Base-by-base conservation (phyloP, 2,113 vertebrate species). In the Heterotis niloticus region DNA sequence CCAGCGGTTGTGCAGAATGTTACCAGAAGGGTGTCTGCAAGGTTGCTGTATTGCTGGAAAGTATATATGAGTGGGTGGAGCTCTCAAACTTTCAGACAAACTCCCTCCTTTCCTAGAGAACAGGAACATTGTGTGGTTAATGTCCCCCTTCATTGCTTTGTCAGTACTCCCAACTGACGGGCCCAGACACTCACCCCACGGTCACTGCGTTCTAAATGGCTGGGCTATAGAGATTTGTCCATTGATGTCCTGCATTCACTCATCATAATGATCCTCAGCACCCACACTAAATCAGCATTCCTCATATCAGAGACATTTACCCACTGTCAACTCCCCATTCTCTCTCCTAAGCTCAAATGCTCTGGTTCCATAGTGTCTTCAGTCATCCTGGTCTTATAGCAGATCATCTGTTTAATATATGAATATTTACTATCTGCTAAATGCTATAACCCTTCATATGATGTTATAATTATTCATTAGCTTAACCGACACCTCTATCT, bases 121-220 rank as follows among this genome's bases (percentile, higher is more conserved):
- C 89, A 88, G 88, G 85, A 83, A 76, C 77, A 79, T n/a, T 82
- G 82, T 79, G 87, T 91, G 90, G 92, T 92, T 88, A 92, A 92
- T 82, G 82, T 52, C 12, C 83, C 7, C 86, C 85, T 84, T 86
- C 88, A 92, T 90, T 85, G 85, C 83, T 79, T 89, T 90, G 91
- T 92, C 91, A 89, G 80, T 91, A 89, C 89, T 93, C 89, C 86
- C 90, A 92, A 92, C 89, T 88, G 89, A 87, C 89, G 74, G 82
- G 86, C 85, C 86, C 81, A 82, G 18, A 76, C 68, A 81, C 81
- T 88, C 81, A 84, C 87, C 90, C 83, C 81, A 59, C 74, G 74
- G 79, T 85, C 81, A 82, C 84, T 78, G 81, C 83, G 75, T 82
- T 88, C 87, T 84, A 89, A 90, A 90, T 90, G 87, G 87, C 81